Conservation (phyloP, 2,113 vertebrate genomes). For the Passer domesticus region DNA sequence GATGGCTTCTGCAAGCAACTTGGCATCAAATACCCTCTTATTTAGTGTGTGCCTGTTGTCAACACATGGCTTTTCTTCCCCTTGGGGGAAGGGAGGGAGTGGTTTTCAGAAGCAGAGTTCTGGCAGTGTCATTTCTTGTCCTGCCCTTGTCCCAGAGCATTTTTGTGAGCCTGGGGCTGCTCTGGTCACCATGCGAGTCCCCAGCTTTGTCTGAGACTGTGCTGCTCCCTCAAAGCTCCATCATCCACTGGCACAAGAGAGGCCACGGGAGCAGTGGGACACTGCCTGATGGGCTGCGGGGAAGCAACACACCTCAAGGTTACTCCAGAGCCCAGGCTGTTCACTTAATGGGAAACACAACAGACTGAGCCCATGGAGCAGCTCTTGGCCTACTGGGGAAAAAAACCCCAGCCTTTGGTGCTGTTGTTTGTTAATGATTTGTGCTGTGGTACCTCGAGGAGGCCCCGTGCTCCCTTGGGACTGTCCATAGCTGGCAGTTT, state of each 20-base stretch:
- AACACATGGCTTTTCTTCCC: neutral
- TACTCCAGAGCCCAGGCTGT: neutral
- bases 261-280: neutral
- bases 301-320: neutral
- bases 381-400: neutral
- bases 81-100: neutral
- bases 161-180: neutral
- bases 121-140: neutral
- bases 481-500: neutral
- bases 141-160: neutral
- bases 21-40: neutral
- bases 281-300: neutral
- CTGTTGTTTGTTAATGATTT: neutral
- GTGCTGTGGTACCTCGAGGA: neutral
- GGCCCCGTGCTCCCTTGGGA: neutral
- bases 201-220: neutral
- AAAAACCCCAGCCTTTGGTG: neutral
- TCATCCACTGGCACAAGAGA: neutral
- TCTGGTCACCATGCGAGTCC: fast-evolving
- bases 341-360: neutral
- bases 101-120: neutral
- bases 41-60: neutral
- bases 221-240: neutral
- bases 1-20: neutral
- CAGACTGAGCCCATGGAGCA: neutral